Evolutionary conservation across 2,888 invertebrate genomes (phyloP), one percentile per base, ranked within the genome.

Genomic region (Willowsia nigromaculata): DNA sequence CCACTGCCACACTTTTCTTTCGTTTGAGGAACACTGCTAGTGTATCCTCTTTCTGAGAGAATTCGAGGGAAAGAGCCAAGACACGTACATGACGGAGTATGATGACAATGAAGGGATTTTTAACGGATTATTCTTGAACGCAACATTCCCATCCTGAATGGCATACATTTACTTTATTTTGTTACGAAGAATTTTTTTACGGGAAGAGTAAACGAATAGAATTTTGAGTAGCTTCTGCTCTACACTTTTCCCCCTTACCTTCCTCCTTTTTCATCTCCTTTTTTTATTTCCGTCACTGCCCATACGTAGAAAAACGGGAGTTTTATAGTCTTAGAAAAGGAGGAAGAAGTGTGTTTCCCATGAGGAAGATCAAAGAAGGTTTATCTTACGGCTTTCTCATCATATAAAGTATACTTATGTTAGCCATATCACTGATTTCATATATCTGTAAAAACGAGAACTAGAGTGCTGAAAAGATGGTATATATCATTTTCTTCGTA

Each of bases 351-450:
- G 27, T 71, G 30, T 37, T 84, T 71, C 71, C 68, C 83, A 68
- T 4, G 83, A 53, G 83, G 50, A 47, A 68, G 83, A 84, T 84
- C 83, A 84, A 84, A 83, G 53, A 62, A 82, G 82, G 62, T 62
- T 65, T 43, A 65, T 47, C 68, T 40, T 40, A 40, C 68, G 7
- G 40, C 7, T 33, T 65, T 33, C 9, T 33, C n/a, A 4, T 5
- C 7, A 33, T 30, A 62, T 2, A 30, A 27, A 4, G 30, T 30
- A 33, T 65, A 22, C 9, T 2, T 65, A 18, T 33, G 2, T 4
- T 33, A 2, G 65, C 13, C 15, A 59, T 6, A 59, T 7, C 25
- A 30, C 50, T 76, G 30, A 76, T 76, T 47, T 50, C 0, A 53
- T 83, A 62, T 47, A 40, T 81, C n/a, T 30, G 27, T 15, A 68